phyloP scores from a whole-genome alignment of 1,140 invertebrate genomes.

The Matsumurasca onukii region DNA sequence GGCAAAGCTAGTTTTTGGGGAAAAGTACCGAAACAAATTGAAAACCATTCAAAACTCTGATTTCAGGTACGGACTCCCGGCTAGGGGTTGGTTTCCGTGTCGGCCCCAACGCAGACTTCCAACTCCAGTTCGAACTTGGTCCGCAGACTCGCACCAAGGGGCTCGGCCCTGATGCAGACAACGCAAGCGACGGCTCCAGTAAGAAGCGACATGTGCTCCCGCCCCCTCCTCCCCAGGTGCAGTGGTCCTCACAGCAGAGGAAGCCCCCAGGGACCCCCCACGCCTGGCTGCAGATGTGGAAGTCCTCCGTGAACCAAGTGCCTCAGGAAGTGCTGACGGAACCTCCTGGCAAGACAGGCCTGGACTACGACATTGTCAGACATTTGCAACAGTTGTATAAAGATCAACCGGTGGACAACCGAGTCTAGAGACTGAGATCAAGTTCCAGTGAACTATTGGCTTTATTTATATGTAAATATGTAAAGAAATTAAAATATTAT shows the following conservation, averaged over 20 bases:
- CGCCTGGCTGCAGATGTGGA: constrained; percentile 25
- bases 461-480: constrained; percentile 14
- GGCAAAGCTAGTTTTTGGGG: no score
- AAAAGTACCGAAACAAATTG: no score
- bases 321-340: background rate
- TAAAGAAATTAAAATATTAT: constrained; percentile 4
- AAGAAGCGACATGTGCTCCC: constrained; percentile 25
- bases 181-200: constrained; percentile 10
- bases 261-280: constrained; percentile 22
- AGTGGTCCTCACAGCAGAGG: background rate
- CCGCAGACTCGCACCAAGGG: constrained; percentile 69
- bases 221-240: background rate
- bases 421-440: constrained; percentile 18
- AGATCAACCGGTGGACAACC: constrained; percentile 26
- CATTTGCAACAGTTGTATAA: constrained; percentile 37
- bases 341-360: background rate
- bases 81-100: constrained; percentile 75
- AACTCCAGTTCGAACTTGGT: constrained; percentile 72
- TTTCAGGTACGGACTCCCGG: constrained; percentile 73
- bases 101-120: constrained; percentile 77
- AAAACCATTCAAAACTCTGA: no score
- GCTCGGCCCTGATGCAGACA: constrained; percentile 44
- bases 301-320: background rate
- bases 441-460: no score
- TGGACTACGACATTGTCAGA: constrained; percentile 31